Evolutionary conservation across 2,888 invertebrate species (phyloP).

Genomic region (Napeogenes inachia): DNA sequence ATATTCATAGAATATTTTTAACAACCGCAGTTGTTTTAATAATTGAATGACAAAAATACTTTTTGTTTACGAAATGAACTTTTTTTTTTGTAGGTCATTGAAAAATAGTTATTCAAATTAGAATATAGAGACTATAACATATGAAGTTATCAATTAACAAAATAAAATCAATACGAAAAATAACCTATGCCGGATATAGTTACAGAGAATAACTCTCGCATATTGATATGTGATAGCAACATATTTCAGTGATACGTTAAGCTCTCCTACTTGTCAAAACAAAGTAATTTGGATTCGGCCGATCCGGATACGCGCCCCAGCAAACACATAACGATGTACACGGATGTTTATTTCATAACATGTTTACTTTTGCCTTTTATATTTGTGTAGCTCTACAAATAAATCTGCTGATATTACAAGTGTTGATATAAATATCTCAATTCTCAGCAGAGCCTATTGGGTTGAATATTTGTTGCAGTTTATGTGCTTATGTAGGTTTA

Average conservation of each 20-base stretch:
- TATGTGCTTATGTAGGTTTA: too few species aligned
- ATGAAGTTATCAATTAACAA: too few species aligned
- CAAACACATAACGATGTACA: slow-evolving; percentile 64
- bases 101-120: neutral
- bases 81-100: neutral
- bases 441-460: too few species aligned
- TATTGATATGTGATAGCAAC: slow-evolving; percentile 19
- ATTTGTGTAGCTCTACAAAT: slow-evolving; percentile 33
- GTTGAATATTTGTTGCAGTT: too few species aligned
- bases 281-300: slow-evolving; percentile 60
- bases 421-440: too few species aligned
- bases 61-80: neutral
- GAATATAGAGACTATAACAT: neutral
- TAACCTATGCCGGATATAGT: too few species aligned
- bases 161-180: too few species aligned
- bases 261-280: slow-evolving; percentile 50
- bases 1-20: neutral
- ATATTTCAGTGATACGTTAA: slow-evolving; percentile 32
- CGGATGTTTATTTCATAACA: slow-evolving; percentile 51
- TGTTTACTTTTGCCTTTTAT: slow-evolving; percentile 48
- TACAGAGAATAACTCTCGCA: slow-evolving; percentile 11
- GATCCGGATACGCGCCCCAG: slow-evolving; percentile 44
- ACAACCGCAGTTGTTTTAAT: slow-evolving; percentile 3
- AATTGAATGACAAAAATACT: neutral
- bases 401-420: too few species aligned